These are phyloP conservation scores for Heterodera carotae DNA, from an alignment of 1,140 invertebrate genomes.

Conservation along the genomic window DNA sequence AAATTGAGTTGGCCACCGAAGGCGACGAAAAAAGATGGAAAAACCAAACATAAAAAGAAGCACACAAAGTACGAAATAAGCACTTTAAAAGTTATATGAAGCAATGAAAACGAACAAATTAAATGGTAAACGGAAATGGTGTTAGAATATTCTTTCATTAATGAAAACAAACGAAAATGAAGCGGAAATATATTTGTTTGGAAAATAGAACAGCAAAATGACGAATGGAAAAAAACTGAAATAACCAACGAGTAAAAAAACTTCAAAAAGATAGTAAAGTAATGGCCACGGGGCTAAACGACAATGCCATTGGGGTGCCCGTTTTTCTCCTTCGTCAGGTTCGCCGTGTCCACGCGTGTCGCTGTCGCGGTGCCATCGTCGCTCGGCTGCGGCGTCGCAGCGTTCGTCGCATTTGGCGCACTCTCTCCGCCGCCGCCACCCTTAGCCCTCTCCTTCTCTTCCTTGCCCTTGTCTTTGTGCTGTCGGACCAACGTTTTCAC, in stretches of 20 bases:
- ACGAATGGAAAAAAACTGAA: too few species aligned
- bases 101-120: too few species aligned
- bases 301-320: background rate
- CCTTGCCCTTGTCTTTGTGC: conserved; percentile 57
- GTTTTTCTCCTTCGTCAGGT: background rate
- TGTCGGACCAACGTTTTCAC: conserved; percentile 65
- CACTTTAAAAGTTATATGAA: too few species aligned
- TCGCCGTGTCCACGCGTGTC: background rate
- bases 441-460: conserved; percentile 21
- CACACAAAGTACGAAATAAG: too few species aligned
- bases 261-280: background rate
- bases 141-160: too few species aligned
- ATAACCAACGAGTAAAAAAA: too few species aligned
- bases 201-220: too few species aligned
- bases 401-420: background rate
- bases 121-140: too few species aligned
- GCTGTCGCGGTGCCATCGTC: background rate
- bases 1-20: too few species aligned
- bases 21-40: background rate
- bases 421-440: background rate
- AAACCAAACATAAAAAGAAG: background rate
- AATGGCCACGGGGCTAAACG: background rate
- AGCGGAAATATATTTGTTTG: too few species aligned
- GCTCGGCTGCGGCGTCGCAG: background rate
- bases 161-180: too few species aligned